phyloP scores from a whole-genome alignment of 2,113 vertebrate genomes.

The Nothocercus nigrocapillus region DNA sequence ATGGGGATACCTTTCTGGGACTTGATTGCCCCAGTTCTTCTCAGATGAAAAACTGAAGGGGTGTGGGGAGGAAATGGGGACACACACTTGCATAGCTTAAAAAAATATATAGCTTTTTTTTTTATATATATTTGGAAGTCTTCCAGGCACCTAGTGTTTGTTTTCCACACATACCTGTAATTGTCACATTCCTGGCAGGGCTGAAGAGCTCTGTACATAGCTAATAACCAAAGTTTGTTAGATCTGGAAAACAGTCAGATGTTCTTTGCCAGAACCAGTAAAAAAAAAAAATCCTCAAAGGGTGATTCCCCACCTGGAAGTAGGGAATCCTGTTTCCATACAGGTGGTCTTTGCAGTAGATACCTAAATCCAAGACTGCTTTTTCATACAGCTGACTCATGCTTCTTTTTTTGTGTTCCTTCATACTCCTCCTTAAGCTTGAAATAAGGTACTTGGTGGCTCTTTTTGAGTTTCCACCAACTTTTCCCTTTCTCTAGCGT shows the following conservation, averaged over 20 bases:
- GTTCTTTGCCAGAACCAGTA: background rate
- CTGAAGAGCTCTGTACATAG: background rate
- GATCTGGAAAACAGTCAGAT: background rate
- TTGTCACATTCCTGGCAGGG: background rate
- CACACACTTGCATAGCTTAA: background rate
- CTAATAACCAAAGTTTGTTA: background rate
- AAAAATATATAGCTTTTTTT: background rate
- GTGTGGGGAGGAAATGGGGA: background rate
- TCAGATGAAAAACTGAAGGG: background rate
- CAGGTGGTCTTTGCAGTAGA: background rate
- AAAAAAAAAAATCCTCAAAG: background rate
- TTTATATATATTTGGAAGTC: background rate
- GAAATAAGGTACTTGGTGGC: background rate
- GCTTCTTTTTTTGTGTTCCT: background rate
- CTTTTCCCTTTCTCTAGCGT: background rate
- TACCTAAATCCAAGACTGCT: background rate
- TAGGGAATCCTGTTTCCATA: background rate
- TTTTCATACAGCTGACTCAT: background rate
- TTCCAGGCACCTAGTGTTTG: background rate
- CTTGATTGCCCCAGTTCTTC: background rate
- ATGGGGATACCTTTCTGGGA: background rate
- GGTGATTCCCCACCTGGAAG: background rate
- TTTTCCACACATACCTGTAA: background rate
- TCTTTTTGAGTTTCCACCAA: background rate
- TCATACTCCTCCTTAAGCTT: background rate